Conservation (phyloP, 37 sponge, comb jelly and placozoan species). For the Diacarnus erythraeanus region DNA sequence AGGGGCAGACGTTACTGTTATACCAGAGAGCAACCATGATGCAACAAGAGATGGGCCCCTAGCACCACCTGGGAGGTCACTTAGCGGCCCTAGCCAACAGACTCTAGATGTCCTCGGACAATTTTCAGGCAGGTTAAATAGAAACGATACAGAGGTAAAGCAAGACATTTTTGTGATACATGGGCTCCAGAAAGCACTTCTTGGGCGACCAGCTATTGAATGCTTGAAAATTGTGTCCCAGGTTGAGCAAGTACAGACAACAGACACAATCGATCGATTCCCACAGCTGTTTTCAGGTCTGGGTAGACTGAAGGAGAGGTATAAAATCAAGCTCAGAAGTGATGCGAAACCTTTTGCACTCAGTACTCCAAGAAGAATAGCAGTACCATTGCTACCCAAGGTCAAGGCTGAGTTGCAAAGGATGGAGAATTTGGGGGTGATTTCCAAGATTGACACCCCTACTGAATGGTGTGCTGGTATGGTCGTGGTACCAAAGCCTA, state of each 20-base stretch:
- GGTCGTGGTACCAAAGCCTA: slow-evolving; percentile 45
- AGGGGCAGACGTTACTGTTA: no score
- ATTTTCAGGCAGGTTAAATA: not conserved
- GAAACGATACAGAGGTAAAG: not conserved
- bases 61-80: no score
- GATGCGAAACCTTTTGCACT: slow-evolving; percentile 22
- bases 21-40: no score
- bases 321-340: slow-evolving; percentile 15
- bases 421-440: slow-evolving; percentile 46
- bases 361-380: slow-evolving; percentile 36
- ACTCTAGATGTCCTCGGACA: no score
- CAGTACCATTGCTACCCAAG: slow-evolving; percentile 34
- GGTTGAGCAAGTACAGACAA: not conserved
- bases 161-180: no score
- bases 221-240: no score
- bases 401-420: slow-evolving; percentile 52
- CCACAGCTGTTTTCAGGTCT: slow-evolving; percentile 33
- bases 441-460: slow-evolving; percentile 17
- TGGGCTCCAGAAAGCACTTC: no score
- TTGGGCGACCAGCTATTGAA: no score
- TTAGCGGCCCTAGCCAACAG: no score
- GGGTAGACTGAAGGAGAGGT: slow-evolving; percentile 19
- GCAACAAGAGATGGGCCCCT: no score
- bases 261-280: not conserved
- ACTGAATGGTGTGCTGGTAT: slow-evolving; percentile 59